Base-by-base conservation (phyloP, 1,140 invertebrate species). In the Mizuhopecten yessoensis region DNA sequence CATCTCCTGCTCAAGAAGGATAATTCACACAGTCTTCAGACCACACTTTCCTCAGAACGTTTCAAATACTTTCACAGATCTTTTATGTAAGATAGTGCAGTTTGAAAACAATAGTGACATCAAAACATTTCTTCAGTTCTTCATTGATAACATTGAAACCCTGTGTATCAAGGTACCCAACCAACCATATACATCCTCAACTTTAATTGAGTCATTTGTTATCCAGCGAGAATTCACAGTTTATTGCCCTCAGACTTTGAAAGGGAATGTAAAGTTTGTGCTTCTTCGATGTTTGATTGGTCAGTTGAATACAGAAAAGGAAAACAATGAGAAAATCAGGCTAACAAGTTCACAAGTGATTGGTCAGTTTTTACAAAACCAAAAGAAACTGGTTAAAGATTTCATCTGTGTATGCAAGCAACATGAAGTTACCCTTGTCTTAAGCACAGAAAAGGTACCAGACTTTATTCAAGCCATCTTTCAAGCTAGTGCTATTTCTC, bases 211-310 rank as follows among this genome's bases (percentile, higher is more conserved):
- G 23, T 39, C 87, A 23, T 88, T 88, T 39, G 36, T 92, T 17
- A 92, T 92, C 49, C 89, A 92, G 39, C 90, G 91, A 89, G 87
- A 90, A 86, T 92, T 92, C 88, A 34, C 75, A 33, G 33, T 49
- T 17, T 49, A 87, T 34, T 88, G 33, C 86, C 33, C 57, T 3
- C 57, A 88, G 33, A 87, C 34, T 45, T 87, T n/a, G 17, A 5
- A 23, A 15, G 33, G 33, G 49, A 15, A 88, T 33, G 15, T 34
- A 7, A 34, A 90, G 42, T 86, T 90, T 20, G 34, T 36, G n/a
- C 86, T 92, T 75, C 0, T 92, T 13, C 87, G 88, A 57, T 92
- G 91, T 88, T 17, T 34, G 17, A 86, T 91, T 33, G 57, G 49
- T 33, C 75, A 75, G 57, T 42, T 75, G 15, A 33, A 33, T 20